Evolutionary conservation across 2,113 vertebrate species (phyloP), one percentile per base, ranked within the genome.

Genomic region (Rallus limicola): DNA sequence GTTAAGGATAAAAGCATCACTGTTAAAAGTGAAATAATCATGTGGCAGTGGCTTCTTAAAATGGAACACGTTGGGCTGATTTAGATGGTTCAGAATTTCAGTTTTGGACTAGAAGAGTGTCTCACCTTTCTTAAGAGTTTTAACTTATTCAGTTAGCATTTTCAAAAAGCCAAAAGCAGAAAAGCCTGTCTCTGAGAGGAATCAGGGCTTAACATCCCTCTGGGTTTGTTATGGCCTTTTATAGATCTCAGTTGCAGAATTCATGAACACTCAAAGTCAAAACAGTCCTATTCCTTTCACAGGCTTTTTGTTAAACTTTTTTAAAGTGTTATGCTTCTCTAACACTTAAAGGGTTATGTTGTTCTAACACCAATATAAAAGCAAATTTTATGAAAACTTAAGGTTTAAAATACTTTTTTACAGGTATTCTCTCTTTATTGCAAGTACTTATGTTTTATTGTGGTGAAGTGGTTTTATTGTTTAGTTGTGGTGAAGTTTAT

Each of bases 41-140:
- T 53, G 31, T 83, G 67, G 67, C 74, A 91, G 76, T 46, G 59
- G 65, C 36, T 86, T 88, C 60, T 67, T 84, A 92, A 89, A 92
- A 86, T 81, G 62, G 82, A 62, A 48, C 44, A 4, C 17, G 25
- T 81, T 92, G 26, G 40, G 36, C 34, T n/a, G 26, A 63, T 83
- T 91, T 94, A 80, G 62, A 62, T 46, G n/a, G 78, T 64, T 96
- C 36, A 77, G 59, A 93, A 82, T 96, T 69, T 70, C 68, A 74
- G 34, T 85, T 74, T 87, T 95, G 40, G 53, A 91, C 46, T 29
- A 92, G 55, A 52, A n/a, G 13, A 63, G 10, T 48, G 6, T 50
- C 24, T 75, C 69, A 67, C 42, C 29, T 90, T 87, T 90, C 78
- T 90, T 88, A 9, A 12, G 48, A 82, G 8, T 77, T 91, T 82